phyloP scores from a whole-genome alignment of 1,140 invertebrate genomes.

The Dryas iulia region DNA sequence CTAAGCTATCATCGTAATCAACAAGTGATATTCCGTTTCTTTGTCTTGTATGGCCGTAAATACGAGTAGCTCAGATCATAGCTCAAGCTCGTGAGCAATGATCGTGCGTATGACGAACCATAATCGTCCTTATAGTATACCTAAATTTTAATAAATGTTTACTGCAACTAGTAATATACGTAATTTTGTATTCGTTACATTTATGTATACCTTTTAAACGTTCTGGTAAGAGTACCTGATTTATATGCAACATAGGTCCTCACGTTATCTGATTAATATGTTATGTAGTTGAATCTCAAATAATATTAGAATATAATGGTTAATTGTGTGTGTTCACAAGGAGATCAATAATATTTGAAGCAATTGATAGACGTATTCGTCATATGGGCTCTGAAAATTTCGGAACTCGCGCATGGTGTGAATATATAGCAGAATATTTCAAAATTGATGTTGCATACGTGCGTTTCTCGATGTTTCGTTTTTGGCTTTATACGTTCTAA shows the following conservation, averaged over 20 bases:
- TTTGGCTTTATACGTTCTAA: slow-evolving; percentile 26
- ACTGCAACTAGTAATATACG: no score
- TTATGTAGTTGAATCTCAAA: not conserved
- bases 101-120: no score
- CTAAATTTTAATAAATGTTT: no score
- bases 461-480: slow-evolving; percentile 24
- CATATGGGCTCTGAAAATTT: slow-evolving; percentile 26
- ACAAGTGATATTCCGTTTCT: not conserved
- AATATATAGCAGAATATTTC: slow-evolving; percentile 24
- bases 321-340: no score
- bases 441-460: slow-evolving; percentile 33
- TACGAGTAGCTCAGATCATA: no score
- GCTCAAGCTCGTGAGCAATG: no score
- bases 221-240: no score
- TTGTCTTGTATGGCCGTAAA: no score
- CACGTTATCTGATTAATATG: not conserved
- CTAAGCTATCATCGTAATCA: not conserved
- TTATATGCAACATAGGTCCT: no score
- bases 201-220: no score
- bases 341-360: not conserved
- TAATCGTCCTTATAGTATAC: no score
- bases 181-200: no score
- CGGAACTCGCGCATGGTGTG: slow-evolving; percentile 43
- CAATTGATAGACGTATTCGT: slow-evolving; percentile 36
- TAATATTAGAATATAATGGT: not conserved